A percentile compares a stretch with the other conserved stretches of the same genome.
Conservation (phyloP, 2,797 vertebrate genomes). For the Sebastiscus albofasciatus region DNA sequence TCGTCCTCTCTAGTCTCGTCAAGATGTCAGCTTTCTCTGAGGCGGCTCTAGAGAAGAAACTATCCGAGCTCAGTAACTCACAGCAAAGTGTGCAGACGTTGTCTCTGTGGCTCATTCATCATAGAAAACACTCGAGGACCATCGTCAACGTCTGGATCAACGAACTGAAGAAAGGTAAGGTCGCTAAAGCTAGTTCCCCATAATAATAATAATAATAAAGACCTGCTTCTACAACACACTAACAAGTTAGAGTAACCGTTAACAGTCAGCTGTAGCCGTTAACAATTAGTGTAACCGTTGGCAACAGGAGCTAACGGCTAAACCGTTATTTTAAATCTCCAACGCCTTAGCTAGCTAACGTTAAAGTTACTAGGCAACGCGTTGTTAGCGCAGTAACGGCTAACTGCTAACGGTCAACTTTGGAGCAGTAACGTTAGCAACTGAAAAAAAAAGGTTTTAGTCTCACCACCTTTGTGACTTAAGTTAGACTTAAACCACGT, state of each 20-base stretch:
- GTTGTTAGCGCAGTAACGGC: background rate
- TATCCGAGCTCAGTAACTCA: conserved; percentile 88
- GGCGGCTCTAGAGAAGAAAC: conserved; percentile 87
- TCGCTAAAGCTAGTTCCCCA: background rate
- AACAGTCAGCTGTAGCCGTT: background rate
- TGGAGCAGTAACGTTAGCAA: background rate
- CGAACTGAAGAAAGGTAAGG: conserved; percentile 85
- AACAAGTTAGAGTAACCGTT: background rate
- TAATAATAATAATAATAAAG: background rate
- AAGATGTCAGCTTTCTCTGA: conserved; percentile 89
- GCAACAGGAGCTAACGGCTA: background rate
- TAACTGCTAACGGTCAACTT: conserved; percentile 10
- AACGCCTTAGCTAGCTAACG: background rate
- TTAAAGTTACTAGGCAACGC: background rate
- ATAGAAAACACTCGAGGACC: conserved; percentile 87
- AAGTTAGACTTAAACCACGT: background rate
- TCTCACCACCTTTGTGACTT: background rate
- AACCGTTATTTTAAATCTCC: background rate
- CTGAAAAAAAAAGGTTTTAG: background rate
- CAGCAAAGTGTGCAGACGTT: conserved; percentile 89
- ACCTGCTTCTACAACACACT: background rate
- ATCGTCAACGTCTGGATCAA: conserved; percentile 86
- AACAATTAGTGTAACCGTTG: too few relatives aligned
- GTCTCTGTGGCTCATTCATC: conserved; percentile 88
- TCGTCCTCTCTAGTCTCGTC: conserved; percentile 15